Evolutionary conservation across 2,888 invertebrate species (phyloP), one percentile per base, ranked within the genome.

Genomic region (Cheilosia vulpina): DNA sequence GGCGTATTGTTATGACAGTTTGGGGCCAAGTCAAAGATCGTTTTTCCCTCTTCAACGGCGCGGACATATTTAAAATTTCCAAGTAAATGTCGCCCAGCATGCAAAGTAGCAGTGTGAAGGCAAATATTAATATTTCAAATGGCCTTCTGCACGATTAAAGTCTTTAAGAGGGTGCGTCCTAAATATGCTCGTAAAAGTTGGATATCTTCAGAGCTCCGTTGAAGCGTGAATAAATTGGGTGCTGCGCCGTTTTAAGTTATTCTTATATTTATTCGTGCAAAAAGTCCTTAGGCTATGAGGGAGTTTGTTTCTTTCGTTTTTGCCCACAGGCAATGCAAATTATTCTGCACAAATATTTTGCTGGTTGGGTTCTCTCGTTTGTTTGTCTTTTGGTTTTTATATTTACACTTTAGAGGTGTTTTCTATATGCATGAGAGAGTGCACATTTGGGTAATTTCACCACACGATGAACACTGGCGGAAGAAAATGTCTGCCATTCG

Each of bases 121-220:
- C 60, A 53, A 43, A 72, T 62, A 72, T 62, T 62, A 72, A 52
- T 60, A 72, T 43, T 72, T 72, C 52, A 41, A 60, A 72, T 31
- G 62, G 60, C 9, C 41, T 52, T 71, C 24, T 69, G 34, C 38
- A 24, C 52, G 31, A 27, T 72, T 41, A 52, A 72, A 52, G 27
- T 52, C 19, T 19, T 52, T 21, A 62, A 71, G 24, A 47, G 47
- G 43, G 27, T 72, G 19, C 45, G 19, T 21, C 52, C 15, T 9
- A 60, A 50, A 47, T 47, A 57, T 52, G 13, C 52, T 47, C 27
- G 19, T 38, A 34, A 38, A 72, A 52, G 27, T 52, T 62, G 24
- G 11, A 27, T 52, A 62, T 27, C 38, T 60, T 34, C 15, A 41
- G 53, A 43, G 27, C 19, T 43, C 38, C 41, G 24, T 19, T 41